Percentiles rank a stretch among this genome's conserved stretches.
Conservation (phyloP, 1,140 invertebrate genomes). For the Hyles vespertilio region DNA sequence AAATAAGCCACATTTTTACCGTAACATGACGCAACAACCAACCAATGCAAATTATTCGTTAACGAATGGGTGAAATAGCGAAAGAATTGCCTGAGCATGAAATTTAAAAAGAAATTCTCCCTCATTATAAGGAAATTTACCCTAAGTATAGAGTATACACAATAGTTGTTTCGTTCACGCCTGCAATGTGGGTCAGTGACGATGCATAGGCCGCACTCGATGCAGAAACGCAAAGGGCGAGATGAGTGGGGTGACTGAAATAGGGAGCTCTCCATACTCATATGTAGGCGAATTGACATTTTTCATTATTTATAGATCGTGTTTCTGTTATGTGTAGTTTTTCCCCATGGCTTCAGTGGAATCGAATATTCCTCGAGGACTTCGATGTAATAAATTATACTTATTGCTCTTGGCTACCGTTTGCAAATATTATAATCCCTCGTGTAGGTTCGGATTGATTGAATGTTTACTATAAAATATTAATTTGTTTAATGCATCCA, state of each 20-base stretch:
- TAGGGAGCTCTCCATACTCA: slow-evolving; percentile 19
- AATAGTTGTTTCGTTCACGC: slow-evolving; percentile 23
- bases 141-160: slow-evolving; percentile 19
- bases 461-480: too few species aligned
- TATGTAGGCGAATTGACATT: slow-evolving; percentile 13
- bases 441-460: too few species aligned
- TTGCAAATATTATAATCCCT: too few species aligned
- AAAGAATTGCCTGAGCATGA: not conserved
- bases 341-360: too few species aligned
- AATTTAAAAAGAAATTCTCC: not conserved
- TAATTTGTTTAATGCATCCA: too few species aligned
- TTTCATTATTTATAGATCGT: not conserved
- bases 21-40: too few species aligned
- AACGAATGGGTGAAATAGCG: too few species aligned
- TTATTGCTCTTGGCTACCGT: too few species aligned
- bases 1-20: too few species aligned
- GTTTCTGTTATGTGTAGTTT: not conserved
- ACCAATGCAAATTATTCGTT: too few species aligned
- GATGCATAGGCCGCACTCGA: slow-evolving; percentile 41
- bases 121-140: not conserved
- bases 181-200: slow-evolving; percentile 51
- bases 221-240: slow-evolving; percentile 50
- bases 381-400: too few species aligned
- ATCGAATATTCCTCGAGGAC: too few species aligned
- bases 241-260: slow-evolving; percentile 31